Percentiles rank a stretch among this genome's conserved stretches.
These are phyloP conservation scores for Heliocidaris erythrogramma DNA, from an alignment of 35 echinoderm and acorn worm genomes.

Conservation along the genomic window DNA sequence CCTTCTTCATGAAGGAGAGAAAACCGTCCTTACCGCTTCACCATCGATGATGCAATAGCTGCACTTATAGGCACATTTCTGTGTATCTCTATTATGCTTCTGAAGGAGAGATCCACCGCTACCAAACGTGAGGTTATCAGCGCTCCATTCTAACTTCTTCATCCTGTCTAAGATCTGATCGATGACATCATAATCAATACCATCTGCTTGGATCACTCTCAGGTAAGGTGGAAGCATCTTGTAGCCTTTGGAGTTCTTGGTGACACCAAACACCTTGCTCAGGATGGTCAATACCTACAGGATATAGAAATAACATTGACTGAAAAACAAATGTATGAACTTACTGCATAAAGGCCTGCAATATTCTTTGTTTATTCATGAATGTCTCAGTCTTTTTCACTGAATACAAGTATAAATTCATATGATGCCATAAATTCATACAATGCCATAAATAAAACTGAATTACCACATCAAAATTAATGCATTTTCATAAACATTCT, in stretches of 20 bases:
- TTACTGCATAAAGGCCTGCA: too few species aligned
- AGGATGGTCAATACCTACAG: slow-evolving; percentile 79
- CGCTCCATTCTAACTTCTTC: slow-evolving; percentile 76
- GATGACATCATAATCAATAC: slow-evolving; percentile 81
- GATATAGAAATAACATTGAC: neutral
- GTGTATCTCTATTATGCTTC: slow-evolving; percentile 85
- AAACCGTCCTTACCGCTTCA: slow-evolving; percentile 54
- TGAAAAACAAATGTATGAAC: too few species aligned
- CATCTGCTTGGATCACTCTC: slow-evolving; percentile 93
- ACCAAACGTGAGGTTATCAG: slow-evolving; percentile 87
- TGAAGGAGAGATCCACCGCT: slow-evolving; percentile 92
- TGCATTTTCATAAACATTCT: too few species aligned
- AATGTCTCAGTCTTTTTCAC: too few species aligned
- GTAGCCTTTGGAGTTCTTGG: slow-evolving; percentile 77
- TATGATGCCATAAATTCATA: too few species aligned
- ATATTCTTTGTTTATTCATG: too few species aligned
- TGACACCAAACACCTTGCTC: slow-evolving; percentile 71
- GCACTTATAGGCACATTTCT: slow-evolving; percentile 95
- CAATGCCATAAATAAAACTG: too few species aligned
- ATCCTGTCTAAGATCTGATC: slow-evolving; percentile 59
- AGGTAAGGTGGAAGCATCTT: slow-evolving; percentile 83
- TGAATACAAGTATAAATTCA: too few species aligned
- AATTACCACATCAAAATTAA: too few species aligned
- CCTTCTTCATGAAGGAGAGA: too few species aligned
- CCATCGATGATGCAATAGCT: slow-evolving; percentile 87